Percentiles rank a stretch among this genome's conserved stretches.
Conservation (phyloP, 2,888 invertebrate genomes). For the Hypena proboscidalis region DNA sequence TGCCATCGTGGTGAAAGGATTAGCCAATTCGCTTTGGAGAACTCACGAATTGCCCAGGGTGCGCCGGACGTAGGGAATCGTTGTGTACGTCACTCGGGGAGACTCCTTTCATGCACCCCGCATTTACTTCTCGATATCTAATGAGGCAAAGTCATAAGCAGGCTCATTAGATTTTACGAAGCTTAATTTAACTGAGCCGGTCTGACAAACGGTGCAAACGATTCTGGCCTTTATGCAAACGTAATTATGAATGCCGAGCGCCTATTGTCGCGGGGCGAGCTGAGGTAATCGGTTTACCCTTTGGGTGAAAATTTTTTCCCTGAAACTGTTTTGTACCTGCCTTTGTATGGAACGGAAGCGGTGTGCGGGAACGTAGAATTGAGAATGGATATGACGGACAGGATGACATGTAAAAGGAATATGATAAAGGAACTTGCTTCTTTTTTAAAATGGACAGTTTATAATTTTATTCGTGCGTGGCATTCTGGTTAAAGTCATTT, state of each 20-base stretch:
- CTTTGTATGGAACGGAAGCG: slow-evolving; percentile 10
- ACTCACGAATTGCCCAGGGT: too few relatives aligned
- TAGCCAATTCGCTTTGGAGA: too few relatives aligned
- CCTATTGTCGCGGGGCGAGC: slow-evolving; percentile 58
- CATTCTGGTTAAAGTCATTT: too few relatives aligned
- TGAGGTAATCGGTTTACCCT: slow-evolving; percentile 65
- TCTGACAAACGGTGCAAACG: slow-evolving; percentile 48
- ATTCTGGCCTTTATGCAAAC: slow-evolving; percentile 65
- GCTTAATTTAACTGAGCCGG: slow-evolving; percentile 59
- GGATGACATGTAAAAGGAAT: too few relatives aligned
- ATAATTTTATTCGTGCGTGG: too few relatives aligned
- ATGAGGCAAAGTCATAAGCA: slow-evolving; percentile 69
- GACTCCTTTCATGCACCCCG: too few relatives aligned
- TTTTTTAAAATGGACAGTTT: too few relatives aligned
- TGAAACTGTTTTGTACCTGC: slow-evolving; percentile 31
- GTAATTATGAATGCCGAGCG: slow-evolving; percentile 57
- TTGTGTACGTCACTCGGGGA: too few relatives aligned
- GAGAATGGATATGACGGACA: neutral
- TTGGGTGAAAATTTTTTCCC: slow-evolving; percentile 57
- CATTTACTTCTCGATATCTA: slow-evolving; percentile 50
- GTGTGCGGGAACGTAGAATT: slow-evolving; percentile 3
- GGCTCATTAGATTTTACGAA: slow-evolving; percentile 73
- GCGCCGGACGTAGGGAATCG: too few relatives aligned
- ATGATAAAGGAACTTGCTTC: too few relatives aligned
- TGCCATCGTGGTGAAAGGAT: too few relatives aligned